phyloP scores from a whole-genome alignment of 2,113 vertebrate genomes.

The Neodontobutis hainanensis region DNA sequence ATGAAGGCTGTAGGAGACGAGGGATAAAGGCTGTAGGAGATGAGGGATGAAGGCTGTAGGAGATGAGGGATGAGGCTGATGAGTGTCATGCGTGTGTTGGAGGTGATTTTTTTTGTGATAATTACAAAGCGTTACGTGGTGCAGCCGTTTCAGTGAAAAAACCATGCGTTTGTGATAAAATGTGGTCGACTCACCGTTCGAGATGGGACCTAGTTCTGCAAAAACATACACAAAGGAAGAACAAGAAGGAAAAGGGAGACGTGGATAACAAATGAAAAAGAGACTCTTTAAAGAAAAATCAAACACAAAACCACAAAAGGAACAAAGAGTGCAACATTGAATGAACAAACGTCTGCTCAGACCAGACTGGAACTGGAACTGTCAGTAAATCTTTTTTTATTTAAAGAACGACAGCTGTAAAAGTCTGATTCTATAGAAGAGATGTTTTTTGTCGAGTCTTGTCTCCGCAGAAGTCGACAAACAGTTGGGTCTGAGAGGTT shows the following conservation, averaged over 20 bases:
- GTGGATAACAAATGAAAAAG: slow-evolving; percentile 85
- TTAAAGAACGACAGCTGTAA: too few species aligned
- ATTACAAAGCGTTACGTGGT: too few species aligned
- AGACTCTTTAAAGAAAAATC: slow-evolving; percentile 88
- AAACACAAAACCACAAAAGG: slow-evolving; percentile 23
- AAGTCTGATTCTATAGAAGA: too few species aligned
- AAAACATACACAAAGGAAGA: slow-evolving; percentile 59
- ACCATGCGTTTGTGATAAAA: slow-evolving; percentile 85
- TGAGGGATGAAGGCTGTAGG: too few species aligned
- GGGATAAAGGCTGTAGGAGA: too few species aligned
- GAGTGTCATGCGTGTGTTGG: slow-evolving; percentile 66
- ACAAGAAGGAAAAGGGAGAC: slow-evolving; percentile 69
- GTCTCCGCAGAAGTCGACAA: too few species aligned
- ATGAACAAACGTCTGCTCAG: neutral
- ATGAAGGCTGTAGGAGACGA: slow-evolving; percentile 11
- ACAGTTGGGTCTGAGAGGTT: too few species aligned
- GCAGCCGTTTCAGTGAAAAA: slow-evolving; percentile 32
- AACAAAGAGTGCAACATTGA: neutral
- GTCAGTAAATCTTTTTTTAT: too few species aligned
- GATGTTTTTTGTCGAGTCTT: too few species aligned
- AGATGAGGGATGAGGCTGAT: too few species aligned
- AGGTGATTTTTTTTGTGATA: too few species aligned
- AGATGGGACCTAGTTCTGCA: slow-evolving; percentile 96
- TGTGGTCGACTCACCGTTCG: slow-evolving; percentile 85
- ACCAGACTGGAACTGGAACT: neutral